A percentile compares a stretch with the other conserved stretches of the same genome.
phyloP scores from a whole-genome alignment of 1,140 invertebrate species.

The Homalodisca vitripennis region DNA sequence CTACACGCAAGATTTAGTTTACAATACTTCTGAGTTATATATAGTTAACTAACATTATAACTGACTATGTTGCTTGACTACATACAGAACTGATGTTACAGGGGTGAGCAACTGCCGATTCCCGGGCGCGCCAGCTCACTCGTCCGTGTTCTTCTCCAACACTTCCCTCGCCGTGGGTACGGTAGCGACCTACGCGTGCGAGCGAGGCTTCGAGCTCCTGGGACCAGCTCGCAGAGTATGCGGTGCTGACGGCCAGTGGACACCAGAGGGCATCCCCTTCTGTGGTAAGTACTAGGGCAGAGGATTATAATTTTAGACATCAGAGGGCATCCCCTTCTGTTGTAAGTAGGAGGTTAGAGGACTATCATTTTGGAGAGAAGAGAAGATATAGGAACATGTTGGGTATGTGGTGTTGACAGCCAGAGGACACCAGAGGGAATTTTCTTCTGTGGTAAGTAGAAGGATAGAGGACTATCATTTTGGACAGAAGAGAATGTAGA shows the following conservation, averaged over 20 bases:
- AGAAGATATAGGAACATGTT: too few relatives aligned
- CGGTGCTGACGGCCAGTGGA: constrained; percentile 72
- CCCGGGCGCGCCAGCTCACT: constrained; percentile 92
- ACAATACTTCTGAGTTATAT: too few relatives aligned
- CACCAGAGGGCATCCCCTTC: constrained; percentile 90
- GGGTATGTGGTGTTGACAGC: constrained; percentile 72
- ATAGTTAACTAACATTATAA: too few relatives aligned
- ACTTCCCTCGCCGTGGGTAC: constrained; percentile 63
- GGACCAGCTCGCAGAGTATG: constrained; percentile 81
- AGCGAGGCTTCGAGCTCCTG: constrained; percentile 86
- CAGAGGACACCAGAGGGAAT: constrained; percentile 89
- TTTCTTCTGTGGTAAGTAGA: constrained; percentile 88
- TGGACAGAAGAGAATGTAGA: too few relatives aligned
- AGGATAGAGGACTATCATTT: too few relatives aligned
- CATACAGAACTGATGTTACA: too few relatives aligned
- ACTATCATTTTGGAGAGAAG: too few relatives aligned
- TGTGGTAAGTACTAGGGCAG: constrained; percentile 77
- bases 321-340: constrained; percentile 91
- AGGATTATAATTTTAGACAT: too few relatives aligned
- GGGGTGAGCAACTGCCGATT: constrained; percentile 64
- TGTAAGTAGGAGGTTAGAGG: constrained; percentile 72
- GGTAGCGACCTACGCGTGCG: constrained; percentile 83
- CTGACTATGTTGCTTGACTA: too few relatives aligned
- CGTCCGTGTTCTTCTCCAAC: constrained; percentile 73
- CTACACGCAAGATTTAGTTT: too few relatives aligned